Percentiles rank a stretch among this genome's conserved stretches.
Evolutionary conservation across 2,888 invertebrate species (phyloP).

Genomic region (Lamellibrachia columna): DNA sequence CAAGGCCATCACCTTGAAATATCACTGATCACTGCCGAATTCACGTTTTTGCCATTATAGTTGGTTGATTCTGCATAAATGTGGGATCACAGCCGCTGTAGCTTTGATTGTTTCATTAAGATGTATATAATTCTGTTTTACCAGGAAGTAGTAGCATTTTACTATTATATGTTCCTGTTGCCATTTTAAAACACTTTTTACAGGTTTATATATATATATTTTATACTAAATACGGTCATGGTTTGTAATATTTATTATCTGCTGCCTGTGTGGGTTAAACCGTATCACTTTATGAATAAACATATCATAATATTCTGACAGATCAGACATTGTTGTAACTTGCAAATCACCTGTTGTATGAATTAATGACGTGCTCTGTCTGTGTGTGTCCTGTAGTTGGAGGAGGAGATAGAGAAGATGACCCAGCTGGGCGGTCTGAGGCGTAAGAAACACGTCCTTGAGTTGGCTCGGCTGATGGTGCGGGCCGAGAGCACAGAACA

Average conservation of each 20-base stretch:
- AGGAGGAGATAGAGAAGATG: conserved; percentile 87
- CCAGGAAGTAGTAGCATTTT: too few species aligned
- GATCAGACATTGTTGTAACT: neutral
- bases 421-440: conserved; percentile 75
- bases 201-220: too few species aligned
- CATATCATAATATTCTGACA: too few species aligned
- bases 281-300: too few species aligned
- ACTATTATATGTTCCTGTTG: too few species aligned
- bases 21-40: neutral
- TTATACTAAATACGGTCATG: too few species aligned
- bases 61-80: neutral
- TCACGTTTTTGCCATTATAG: neutral
- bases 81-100: neutral
- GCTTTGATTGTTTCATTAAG: neutral
- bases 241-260: too few species aligned
- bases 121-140: too few species aligned
- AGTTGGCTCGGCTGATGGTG: conserved; percentile 86
- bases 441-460: conserved; percentile 89
- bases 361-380: neutral
- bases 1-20: neutral
- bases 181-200: too few species aligned
- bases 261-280: too few species aligned
- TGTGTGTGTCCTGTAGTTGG: conserved; percentile 71
- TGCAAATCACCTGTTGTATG: neutral
- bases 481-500: conserved; percentile 85